Evolutionary conservation across 2,888 invertebrate species (phyloP).

Genomic region (Harpagoxenus sublaevis): DNA sequence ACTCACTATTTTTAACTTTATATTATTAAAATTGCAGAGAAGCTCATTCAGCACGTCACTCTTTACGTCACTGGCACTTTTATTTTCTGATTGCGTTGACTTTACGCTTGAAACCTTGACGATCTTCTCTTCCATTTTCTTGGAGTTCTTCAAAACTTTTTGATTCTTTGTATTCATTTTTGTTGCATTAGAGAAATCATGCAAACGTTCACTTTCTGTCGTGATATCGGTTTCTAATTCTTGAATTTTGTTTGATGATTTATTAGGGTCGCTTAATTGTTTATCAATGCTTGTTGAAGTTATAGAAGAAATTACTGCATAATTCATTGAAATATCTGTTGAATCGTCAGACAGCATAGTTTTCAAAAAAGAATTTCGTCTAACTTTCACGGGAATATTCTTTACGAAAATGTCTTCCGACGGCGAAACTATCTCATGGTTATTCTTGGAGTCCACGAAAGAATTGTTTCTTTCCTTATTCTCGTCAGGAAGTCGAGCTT

Average conservation of each 20-base stretch:
- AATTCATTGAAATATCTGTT: slow-evolving; percentile 50
- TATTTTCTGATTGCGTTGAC: slow-evolving; percentile 52
- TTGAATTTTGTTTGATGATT: neutral
- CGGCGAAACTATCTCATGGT: neutral
- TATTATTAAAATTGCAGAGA: slow-evolving; percentile 80
- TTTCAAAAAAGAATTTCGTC: slow-evolving; percentile 80
- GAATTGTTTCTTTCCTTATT: neutral
- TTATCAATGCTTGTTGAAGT: neutral
- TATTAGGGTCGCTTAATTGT: slow-evolving; percentile 11
- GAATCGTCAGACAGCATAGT: slow-evolving; percentile 78
- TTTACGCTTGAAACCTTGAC: slow-evolving; percentile 21
- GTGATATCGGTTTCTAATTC: slow-evolving; percentile 17
- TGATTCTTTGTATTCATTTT: slow-evolving; percentile 39
- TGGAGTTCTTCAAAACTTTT: slow-evolving; percentile 25
- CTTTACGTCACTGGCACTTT: slow-evolving; percentile 76
- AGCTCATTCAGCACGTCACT: slow-evolving; percentile 82
- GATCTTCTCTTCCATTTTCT: slow-evolving; percentile 1
- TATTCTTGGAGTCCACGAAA: slow-evolving; percentile 15
- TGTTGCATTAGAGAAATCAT: slow-evolving; percentile 27
- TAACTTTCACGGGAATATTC: slow-evolving; percentile 65
- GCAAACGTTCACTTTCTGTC: neutral
- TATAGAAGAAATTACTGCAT: slow-evolving; percentile 74
- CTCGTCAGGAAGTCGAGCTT: slow-evolving; percentile 1
- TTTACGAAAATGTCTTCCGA: neutral
- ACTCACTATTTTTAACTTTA: slow-evolving; percentile 77